Evolutionary conservation across 2,797 vertebrate species (phyloP).

Genomic region (Pipistrellus nathusii): DNA sequence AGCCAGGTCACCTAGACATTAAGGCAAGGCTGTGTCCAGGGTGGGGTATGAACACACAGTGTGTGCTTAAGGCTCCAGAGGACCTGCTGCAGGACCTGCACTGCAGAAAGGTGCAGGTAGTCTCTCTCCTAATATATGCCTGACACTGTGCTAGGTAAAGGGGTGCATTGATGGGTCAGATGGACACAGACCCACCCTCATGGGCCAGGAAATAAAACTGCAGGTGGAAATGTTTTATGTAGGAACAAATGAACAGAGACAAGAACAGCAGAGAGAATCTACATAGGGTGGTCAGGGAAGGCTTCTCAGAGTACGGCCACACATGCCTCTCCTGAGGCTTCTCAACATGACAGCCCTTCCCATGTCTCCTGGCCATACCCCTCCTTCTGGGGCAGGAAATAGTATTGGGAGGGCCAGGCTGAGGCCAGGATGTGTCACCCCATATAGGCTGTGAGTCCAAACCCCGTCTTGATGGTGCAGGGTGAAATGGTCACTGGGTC

Average conservation of each 20-base stretch:
- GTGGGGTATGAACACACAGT: not conserved
- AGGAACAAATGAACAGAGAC: too few relatives aligned
- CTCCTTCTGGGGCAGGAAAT: not conserved
- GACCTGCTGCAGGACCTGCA: not conserved
- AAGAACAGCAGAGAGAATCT: too few relatives aligned
- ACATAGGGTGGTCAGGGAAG: too few relatives aligned
- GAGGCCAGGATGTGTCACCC: not conserved
- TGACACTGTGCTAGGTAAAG: too few relatives aligned
- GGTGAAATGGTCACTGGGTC: not conserved
- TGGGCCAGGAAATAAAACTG: too few relatives aligned
- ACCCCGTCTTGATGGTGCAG: not conserved
- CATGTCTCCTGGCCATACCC: not conserved
- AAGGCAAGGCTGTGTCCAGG: not conserved
- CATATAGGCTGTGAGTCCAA: not conserved
- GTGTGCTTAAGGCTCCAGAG: not conserved
- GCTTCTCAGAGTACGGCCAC: too few relatives aligned
- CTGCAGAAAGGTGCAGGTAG: fast-evolving
- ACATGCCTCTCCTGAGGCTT: not conserved
- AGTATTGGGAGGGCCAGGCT: not conserved
- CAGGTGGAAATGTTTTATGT: too few relatives aligned
- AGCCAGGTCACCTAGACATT: not conserved
- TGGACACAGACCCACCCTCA: too few relatives aligned
- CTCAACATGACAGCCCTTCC: not conserved
- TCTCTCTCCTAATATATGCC: not conserved
- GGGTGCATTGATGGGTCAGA: too few relatives aligned